Conservation (phyloP, 2,888 invertebrate species). For the Sicus ferrugineus region DNA sequence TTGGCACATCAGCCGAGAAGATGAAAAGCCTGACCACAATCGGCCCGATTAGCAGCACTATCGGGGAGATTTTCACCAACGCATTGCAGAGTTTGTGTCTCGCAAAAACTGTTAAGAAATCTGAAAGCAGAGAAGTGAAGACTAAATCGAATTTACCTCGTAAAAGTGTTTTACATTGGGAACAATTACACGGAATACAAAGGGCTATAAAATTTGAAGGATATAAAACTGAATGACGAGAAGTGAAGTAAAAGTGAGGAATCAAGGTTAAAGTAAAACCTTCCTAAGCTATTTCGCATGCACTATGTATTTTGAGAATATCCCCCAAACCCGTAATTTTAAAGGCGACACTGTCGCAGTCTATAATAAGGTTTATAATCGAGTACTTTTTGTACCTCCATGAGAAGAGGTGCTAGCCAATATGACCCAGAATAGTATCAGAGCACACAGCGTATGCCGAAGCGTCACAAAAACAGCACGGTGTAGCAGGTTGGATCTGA, state of each 20-base stretch:
- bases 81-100: slow-evolving; percentile 66
- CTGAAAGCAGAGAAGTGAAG: slow-evolving; percentile 52
- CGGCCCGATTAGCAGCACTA: slow-evolving; percentile 68
- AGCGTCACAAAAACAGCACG: slow-evolving; percentile 60
- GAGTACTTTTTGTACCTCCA: slow-evolving; percentile 61
- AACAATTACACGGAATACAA: no score
- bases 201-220: no score
- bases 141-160: background rate
- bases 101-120: slow-evolving; percentile 63
- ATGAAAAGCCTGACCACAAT: slow-evolving; percentile 65
- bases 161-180: no score
- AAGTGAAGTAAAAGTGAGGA: no score
- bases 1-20: slow-evolving; percentile 64
- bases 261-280: no score
- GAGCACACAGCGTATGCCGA: slow-evolving; percentile 65
- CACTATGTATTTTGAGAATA: no score
- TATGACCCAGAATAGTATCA: slow-evolving; percentile 64
- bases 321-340: no score
- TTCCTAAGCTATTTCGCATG: no score
- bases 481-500: slow-evolving; percentile 28
- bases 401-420: slow-evolving; percentile 64
- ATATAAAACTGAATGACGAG: no score
- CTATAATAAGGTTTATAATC: no score
- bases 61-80: slow-evolving; percentile 68
- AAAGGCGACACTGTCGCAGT: no score